Percentiles rank a stretch among this genome's conserved stretches.
Evolutionary conservation across 2,113 vertebrate genomes (phyloP).

Genomic region (Cryptomyrus ogoouensis): DNA sequence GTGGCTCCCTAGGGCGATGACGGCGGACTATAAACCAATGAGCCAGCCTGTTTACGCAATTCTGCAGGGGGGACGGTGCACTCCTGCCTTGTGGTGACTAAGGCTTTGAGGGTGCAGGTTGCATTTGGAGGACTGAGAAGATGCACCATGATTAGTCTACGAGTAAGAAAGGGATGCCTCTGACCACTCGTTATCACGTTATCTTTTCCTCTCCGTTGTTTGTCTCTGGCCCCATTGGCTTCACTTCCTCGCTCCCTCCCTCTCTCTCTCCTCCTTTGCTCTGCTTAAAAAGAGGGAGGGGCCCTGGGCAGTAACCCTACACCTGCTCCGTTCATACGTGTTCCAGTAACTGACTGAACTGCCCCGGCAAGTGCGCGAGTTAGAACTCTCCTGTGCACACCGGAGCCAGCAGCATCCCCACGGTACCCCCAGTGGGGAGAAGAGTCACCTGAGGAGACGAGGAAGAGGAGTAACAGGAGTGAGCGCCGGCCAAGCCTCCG

Average conservation of each 20-base stretch:
- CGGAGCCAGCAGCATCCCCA: conserved; percentile 17
- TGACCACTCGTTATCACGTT: neutral
- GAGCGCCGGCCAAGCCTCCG: neutral
- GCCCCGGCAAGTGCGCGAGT: conserved; percentile 61
- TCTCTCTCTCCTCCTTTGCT: conserved; percentile 12
- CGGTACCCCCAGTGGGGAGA: neutral
- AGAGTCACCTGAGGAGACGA: neutral
- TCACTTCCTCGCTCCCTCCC: conserved; percentile 2
- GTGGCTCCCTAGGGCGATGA: neutral
- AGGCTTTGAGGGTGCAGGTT: neutral
- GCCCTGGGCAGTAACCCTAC: conserved; percentile 74
- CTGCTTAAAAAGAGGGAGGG: conserved; percentile 62
- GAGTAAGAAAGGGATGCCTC: neutral
- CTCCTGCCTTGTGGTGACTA: neutral
- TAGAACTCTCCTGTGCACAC: conserved; percentile 44
- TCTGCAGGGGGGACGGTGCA: neutral
- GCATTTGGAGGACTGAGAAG: neutral
- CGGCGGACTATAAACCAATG: neutral
- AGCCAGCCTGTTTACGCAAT: neutral
- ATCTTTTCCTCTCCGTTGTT: neutral
- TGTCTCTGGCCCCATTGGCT: conserved; percentile 5
- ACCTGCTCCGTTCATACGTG: conserved; percentile 69
- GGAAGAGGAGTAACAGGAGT: neutral
- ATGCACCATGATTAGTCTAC: neutral
- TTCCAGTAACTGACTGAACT: conserved; percentile 74